Conservation (phyloP, 2,888 invertebrate species). For the Linnaemya tessellans region DNA sequence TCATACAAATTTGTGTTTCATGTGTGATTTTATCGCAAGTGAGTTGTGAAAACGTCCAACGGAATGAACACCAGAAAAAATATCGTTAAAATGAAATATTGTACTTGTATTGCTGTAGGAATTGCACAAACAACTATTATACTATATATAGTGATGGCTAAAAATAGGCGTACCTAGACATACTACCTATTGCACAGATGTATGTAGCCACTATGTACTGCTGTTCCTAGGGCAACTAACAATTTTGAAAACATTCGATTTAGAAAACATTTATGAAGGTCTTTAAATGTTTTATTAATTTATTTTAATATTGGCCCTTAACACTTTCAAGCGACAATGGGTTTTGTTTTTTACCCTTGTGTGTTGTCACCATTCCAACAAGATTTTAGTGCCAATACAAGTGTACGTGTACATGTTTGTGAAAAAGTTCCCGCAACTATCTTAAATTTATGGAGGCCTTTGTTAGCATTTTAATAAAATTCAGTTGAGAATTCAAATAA, state of each 20-base stretch:
- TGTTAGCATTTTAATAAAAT: neutral
- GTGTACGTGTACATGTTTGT: neutral
- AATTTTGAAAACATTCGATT: too few species aligned
- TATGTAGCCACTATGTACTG: neutral
- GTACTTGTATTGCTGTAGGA: slow-evolving; percentile 20
- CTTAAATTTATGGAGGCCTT: neutral
- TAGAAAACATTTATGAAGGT: too few species aligned
- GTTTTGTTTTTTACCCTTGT: too few species aligned
- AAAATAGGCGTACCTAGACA: neutral
- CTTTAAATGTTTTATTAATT: too few species aligned
- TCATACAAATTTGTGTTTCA: slow-evolving; percentile 9
- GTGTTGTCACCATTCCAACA: too few species aligned
- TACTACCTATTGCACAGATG: too few species aligned
- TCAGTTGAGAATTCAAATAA: neutral
- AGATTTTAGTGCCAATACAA: too few species aligned
- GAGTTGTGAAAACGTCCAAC: slow-evolving; percentile 3
- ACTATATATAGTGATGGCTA: neutral
- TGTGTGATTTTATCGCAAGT: slow-evolving; percentile 33
- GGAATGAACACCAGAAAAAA: slow-evolving; percentile 3
- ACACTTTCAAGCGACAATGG: too few species aligned
- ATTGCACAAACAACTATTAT: neutral
- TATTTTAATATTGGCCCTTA: too few species aligned
- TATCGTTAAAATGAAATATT: slow-evolving; percentile 37
- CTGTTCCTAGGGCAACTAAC: too few species aligned
- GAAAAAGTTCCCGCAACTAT: neutral